Evolutionary conservation across 2,797 vertebrate species (phyloP).

Genomic region (Malurus splendens): DNA sequence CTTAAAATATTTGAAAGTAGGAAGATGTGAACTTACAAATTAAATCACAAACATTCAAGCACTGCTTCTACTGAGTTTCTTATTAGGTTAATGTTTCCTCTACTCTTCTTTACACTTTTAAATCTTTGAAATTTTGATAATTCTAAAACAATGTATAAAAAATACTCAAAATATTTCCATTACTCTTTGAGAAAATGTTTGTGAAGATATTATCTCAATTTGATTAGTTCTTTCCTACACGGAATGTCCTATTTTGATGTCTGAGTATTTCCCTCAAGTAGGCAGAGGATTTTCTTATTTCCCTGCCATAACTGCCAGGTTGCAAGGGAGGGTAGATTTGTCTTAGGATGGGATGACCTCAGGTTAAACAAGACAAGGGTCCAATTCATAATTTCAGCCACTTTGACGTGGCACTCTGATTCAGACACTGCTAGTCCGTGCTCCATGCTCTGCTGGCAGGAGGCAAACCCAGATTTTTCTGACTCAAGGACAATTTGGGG

Average conservation of each 20-base stretch:
- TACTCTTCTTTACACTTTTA: neutral
- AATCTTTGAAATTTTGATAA: neutral
- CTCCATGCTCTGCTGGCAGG: neutral
- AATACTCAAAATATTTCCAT: fast-evolving
- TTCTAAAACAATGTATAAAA: neutral
- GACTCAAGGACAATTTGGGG: neutral
- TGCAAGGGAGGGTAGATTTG: neutral
- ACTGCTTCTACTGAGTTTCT: neutral
- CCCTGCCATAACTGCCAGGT: neutral
- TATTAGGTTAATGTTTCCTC: neutral
- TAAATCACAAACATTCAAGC: neutral
- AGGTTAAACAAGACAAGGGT: neutral
- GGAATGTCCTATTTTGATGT: neutral
- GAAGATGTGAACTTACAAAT: neutral
- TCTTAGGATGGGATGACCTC: neutral
- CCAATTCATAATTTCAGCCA: neutral
- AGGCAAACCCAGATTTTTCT: neutral
- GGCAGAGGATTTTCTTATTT: neutral
- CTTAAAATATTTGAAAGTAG: neutral
- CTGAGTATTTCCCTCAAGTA: neutral
- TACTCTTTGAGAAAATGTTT: neutral
- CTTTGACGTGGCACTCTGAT: neutral
- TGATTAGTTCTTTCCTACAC: neutral
- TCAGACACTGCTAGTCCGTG: neutral
- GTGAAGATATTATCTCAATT: neutral